A percentile compares a stretch with the other conserved stretches of the same genome.
phyloP scores from a whole-genome alignment of 1,140 invertebrate species.

The Anadara kagoshimensis region DNA sequence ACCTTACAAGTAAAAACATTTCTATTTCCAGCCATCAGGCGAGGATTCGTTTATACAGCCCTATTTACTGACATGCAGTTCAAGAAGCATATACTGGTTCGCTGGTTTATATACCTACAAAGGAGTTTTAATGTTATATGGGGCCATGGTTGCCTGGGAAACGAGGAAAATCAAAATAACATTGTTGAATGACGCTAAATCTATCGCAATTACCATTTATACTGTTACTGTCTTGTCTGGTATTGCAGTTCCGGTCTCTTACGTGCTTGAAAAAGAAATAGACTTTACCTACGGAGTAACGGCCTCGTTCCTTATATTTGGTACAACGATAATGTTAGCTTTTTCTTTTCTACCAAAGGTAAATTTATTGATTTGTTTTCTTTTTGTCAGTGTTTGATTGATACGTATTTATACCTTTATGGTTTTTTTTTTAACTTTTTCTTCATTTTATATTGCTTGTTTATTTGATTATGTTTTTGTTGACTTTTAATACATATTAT shows the following conservation, averaged over 20 bases:
- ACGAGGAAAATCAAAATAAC: slow-evolving; percentile 92
- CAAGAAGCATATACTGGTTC: slow-evolving; percentile 82
- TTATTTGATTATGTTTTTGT: no score
- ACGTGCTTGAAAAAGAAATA: slow-evolving; percentile 95
- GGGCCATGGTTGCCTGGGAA: slow-evolving; percentile 96
- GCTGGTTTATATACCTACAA: slow-evolving; percentile 96
- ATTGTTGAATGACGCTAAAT: slow-evolving; percentile 87
- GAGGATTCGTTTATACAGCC: slow-evolving; percentile 15
- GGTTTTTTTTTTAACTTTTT: not conserved
- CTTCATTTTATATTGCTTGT: not conserved
- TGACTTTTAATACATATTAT: not conserved
- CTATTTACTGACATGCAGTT: slow-evolving; percentile 13
- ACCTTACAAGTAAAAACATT: no score
- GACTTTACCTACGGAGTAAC: slow-evolving; percentile 97
- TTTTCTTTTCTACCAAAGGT: slow-evolving; percentile 96
- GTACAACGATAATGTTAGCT: slow-evolving; percentile 96
- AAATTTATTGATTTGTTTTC: not conserved
- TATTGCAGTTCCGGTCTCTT: slow-evolving; percentile 95
- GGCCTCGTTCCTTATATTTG: slow-evolving; percentile 93
- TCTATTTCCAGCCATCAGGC: slow-evolving; percentile 8
- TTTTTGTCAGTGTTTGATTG: not conserved
- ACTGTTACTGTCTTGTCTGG: slow-evolving; percentile 95
- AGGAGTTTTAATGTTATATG: slow-evolving; percentile 94
- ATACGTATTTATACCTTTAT: not conserved
- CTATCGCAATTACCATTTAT: slow-evolving; percentile 98